Conservation (phyloP, 2,113 vertebrate species). For the Phalacrocorax brasilianus region DNA sequence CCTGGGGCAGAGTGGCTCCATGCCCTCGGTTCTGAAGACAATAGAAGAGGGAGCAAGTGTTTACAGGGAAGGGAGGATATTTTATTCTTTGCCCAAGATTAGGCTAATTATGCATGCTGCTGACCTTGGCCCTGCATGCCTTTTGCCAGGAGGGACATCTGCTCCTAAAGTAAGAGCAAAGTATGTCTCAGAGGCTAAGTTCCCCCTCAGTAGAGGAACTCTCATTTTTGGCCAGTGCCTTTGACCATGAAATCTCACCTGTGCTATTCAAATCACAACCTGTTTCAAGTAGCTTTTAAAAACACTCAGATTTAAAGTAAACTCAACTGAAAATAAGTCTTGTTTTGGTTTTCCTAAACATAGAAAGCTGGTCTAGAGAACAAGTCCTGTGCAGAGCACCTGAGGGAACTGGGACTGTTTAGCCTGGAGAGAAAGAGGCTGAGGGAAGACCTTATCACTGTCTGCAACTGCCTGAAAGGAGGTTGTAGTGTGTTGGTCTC, state of each 20-base stretch:
- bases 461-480: too few species aligned
- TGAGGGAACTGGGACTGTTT: too few species aligned
- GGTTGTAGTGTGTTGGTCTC: too few species aligned
- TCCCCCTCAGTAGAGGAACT: neutral
- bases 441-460: too few species aligned
- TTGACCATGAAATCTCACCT: neutral
- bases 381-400: too few species aligned
- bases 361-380: too few species aligned
- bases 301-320: neutral
- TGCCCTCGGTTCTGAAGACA: neutral
- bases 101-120: neutral
- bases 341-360: neutral
- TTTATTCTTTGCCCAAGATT: neutral
- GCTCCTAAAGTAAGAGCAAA: neutral
- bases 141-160: neutral
- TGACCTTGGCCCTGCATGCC: neutral
- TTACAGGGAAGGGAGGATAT: neutral
- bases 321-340: neutral
- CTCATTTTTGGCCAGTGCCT: neutral
- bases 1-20: neutral
- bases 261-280: neutral
- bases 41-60: neutral
- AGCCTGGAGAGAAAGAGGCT: too few species aligned
- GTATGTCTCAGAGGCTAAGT: neutral
- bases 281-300: neutral